Evolutionary conservation across 2,888 invertebrate genomes (phyloP), one percentile per base, ranked within the genome.

Genomic region (Philereme vetulata): DNA sequence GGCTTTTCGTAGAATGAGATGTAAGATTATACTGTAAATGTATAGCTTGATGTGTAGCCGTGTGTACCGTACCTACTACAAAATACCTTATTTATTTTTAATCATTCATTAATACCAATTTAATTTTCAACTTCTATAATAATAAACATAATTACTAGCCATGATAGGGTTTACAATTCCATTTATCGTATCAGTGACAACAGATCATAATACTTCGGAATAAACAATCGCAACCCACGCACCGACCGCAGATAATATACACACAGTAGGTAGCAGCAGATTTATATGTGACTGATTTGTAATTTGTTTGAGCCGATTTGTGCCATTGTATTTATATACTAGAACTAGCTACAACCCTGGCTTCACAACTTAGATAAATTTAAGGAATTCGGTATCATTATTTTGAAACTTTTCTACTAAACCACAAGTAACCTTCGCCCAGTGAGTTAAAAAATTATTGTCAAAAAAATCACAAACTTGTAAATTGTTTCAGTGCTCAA

Each of bases 241-340:
- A 59, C 56, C 62, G 60, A 61, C 69, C 70, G 56, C 64, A 66
- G 74, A 54, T 47, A 1, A 38, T n/a, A n/a, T n/a, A n/a, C 5
- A 44, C 40, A 40, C 54, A 45, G 50, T 43, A 45, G 45, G 50
- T 48, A 55, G 33, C 21, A 5, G 72, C 69, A 70, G 68, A 68
- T 66, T 21, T 70, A 71, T 68, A 74, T 78, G 59, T 65, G 51
- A 69, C 57, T 66, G 65, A 68, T 67, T 70, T 74, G 72, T 70
- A 66, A 72, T 64, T 75, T 71, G 74, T 69, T 67, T 58, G 63
- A 56, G 11, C 50, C 33, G 47, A 51, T 51, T 48, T 36, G 21
- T 52, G 47, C 53, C 40, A 60, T 53, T 34, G 42, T 45, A 40
- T 46, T 56, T 47, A 11, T 33, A 34, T 35, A 58, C 60, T 33